phyloP scores from a whole-genome alignment of 1,140 invertebrate species.

The Drosophila jambulina region DNA sequence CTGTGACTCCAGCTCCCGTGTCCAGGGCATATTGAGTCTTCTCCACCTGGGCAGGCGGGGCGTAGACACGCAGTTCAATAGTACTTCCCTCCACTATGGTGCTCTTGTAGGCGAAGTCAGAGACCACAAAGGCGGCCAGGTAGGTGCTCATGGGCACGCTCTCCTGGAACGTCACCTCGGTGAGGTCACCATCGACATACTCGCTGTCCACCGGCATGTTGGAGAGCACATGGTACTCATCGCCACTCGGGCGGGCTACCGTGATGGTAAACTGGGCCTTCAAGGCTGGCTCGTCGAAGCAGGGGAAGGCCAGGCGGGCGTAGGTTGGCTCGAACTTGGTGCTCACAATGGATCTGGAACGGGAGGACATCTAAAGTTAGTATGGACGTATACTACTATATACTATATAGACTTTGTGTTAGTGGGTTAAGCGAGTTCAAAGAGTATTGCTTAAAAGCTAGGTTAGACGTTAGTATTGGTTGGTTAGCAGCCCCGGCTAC shows the following conservation, averaged over 20 bases:
- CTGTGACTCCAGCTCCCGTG: conserved; percentile 91
- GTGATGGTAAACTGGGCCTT: conserved; percentile 95
- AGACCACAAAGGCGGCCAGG: conserved; percentile 95
- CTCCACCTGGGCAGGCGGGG: conserved; percentile 90
- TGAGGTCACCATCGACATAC: conserved; percentile 53
- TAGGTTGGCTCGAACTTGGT: conserved; percentile 98
- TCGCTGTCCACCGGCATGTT: conserved; percentile 89
- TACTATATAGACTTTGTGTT: neutral
- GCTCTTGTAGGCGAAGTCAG: conserved; percentile 91
- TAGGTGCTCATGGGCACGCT: conserved; percentile 97
- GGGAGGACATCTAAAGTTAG: neutral
- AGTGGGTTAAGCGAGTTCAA: neutral
- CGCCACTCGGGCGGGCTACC: conserved; percentile 88
- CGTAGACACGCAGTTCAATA: conserved; percentile 90
- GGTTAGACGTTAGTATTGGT: conserved; percentile 15
- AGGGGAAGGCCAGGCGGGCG: conserved; percentile 96
- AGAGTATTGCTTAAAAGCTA: neutral
- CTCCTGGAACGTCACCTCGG: conserved; percentile 89
- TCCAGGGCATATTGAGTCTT: conserved; percentile 93
- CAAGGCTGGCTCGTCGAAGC: conserved; percentile 97
- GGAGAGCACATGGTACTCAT: conserved; percentile 90
- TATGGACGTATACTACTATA: no score
- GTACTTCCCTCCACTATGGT: conserved; percentile 86
- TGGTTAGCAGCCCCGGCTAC: conserved; percentile 84
- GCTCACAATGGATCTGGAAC: conserved; percentile 91